phyloP scores from a whole-genome alignment of 1,140 invertebrate genomes.

The Aphaenogaster ashmeadi region DNA sequence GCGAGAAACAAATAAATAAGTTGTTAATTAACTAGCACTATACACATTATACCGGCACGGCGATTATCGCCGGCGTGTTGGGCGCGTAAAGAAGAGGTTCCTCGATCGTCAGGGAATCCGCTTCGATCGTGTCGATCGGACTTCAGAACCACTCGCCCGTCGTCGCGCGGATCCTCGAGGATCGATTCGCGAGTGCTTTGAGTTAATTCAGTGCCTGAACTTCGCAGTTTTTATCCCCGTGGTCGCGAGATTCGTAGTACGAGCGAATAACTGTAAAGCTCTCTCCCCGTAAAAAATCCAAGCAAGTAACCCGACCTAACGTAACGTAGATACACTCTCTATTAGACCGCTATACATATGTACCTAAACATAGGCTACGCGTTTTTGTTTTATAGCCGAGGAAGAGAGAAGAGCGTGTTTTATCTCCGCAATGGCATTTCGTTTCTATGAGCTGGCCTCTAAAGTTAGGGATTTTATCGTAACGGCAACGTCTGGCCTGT shows the following conservation, averaged over 20 bases:
- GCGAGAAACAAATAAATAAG: conserved; percentile 49
- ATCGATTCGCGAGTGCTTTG: conserved; percentile 70
- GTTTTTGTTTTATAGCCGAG: conserved; percentile 38
- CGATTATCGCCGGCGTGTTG: conserved; percentile 1
- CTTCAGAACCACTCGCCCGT: conserved; percentile 41
- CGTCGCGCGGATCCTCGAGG: conserved; percentile 58
- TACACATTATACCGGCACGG: not conserved
- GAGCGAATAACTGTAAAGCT: conserved; percentile 41
- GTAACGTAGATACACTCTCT: conserved; percentile 39
- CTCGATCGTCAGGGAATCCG: conserved; percentile 28
- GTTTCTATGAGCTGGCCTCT: conserved; percentile 76
- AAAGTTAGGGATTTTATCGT: conserved; percentile 64
- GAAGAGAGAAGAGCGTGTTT: conserved; percentile 4
- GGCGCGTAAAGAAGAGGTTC: conserved; percentile 12
- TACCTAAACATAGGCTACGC: conserved; percentile 57
- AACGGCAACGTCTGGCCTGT: conserved; percentile 58
- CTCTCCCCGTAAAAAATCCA: conserved; percentile 43
- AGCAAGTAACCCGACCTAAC: conserved; percentile 49
- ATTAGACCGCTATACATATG: conserved; percentile 59
- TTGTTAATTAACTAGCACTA: conserved; percentile 27
- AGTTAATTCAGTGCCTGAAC: conserved; percentile 80
- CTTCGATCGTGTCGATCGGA: conserved; percentile 37
- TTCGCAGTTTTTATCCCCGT: conserved; percentile 70
- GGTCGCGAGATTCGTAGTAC: conserved; percentile 51
- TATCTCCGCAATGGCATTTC: conserved; percentile 57